Evolutionary conservation across 2,888 invertebrate genomes (phyloP), one percentile per base, ranked within the genome.

Genomic region (Calameuta filiformis): DNA sequence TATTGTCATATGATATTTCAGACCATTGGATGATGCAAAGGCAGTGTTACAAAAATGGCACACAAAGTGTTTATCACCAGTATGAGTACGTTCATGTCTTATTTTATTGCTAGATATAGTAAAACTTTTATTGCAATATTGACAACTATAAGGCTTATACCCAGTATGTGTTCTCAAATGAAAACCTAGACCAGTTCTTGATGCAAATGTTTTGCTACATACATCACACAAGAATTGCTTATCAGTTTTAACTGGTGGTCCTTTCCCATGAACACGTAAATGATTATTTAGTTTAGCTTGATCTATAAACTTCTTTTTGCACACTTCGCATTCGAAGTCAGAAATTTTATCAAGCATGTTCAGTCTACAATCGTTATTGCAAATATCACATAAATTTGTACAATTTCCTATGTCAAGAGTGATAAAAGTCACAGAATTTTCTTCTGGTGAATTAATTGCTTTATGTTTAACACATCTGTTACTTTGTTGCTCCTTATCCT

Each of bases 51-150:
- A 73, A 69, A 68, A 77, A 15, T 35, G 12, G 23, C 79, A 79
- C 23, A 76, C 74, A 69, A 76, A 73, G 35, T 78, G 80, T 71
- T 78, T 40, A 34, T 80, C 76, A 4, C 80, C 80, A 15, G 80
- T 80, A 68, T 80, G 80, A 15, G 75, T 76, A 12, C 78, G 78
- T 69, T 76, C 68, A 33, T 86, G 86, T 34, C 78, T 68, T 30
- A 81, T 82, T 40, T 82, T 75, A 73, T 85, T 84, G 3, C 80
- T 79, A 23, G 81, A 79, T n/a, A 81, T 81, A 6, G 84, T 83
- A 69, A 85, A 86, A n/a, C 83, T 81, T 74, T 83, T 81, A 30
- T 77, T 75, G 69, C 86, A 86, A 12, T 75, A 69, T 30, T 79
- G 73, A 76, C 86, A 85, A 23, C 75, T 79, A 74, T 82, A 81